phyloP scores from a whole-genome alignment of 2,888 invertebrate species.

The Galerucella nymphaeae region DNA sequence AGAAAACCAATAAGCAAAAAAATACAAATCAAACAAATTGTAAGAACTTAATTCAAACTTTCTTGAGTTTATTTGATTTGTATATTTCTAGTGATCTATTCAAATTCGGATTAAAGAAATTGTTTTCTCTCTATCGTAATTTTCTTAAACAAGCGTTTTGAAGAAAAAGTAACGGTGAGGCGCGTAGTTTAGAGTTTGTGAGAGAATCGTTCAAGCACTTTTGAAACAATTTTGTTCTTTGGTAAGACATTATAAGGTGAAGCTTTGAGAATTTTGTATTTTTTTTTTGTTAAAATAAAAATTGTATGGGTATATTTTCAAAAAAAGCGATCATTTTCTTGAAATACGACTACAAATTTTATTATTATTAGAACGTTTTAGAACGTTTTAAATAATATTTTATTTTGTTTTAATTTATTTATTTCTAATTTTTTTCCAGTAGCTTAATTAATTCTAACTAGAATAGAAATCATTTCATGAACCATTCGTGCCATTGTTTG shows the following conservation, averaged over 20 bases:
- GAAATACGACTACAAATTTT: neutral
- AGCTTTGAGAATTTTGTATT: neutral
- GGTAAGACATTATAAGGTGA: neutral
- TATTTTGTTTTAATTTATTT: conserved; percentile 20
- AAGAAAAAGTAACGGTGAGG: neutral
- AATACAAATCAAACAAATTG: conserved; percentile 28
- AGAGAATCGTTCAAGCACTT: conserved; percentile 7
- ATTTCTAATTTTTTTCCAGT: conserved; percentile 21
- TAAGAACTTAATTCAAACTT: conserved; percentile 28
- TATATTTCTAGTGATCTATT: conserved; percentile 26
- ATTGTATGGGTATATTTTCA: neutral
- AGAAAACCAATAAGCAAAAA: conserved; percentile 11
- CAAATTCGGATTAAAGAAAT: conserved; percentile 22
- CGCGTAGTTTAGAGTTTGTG: neutral
- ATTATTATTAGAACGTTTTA: conserved; percentile 1
- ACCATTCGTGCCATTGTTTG: conserved; percentile 54
- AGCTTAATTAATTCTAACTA: conserved; percentile 31
- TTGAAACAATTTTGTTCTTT: conserved; percentile 7
- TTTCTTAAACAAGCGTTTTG: neutral
- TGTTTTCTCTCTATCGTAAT: neutral
- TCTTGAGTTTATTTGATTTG: conserved; percentile 18
- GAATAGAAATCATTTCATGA: conserved; percentile 45
- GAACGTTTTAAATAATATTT: neutral
- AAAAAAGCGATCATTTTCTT: neutral
- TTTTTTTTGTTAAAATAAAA: neutral